Base-by-base conservation (phyloP, 2,113 vertebrate species). In the Panurus biarmicus region DNA sequence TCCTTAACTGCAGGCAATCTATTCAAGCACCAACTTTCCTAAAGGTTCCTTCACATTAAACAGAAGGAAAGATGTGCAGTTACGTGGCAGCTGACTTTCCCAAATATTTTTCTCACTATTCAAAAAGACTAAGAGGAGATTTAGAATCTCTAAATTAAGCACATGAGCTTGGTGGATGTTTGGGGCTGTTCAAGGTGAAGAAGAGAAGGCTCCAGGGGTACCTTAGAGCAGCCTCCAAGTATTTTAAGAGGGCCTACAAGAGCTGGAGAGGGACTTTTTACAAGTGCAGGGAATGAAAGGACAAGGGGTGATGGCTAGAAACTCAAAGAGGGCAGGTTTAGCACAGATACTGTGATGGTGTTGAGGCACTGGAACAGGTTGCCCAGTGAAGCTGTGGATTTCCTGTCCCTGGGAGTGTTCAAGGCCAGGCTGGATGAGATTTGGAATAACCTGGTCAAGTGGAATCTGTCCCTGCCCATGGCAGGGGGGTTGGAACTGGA, bases 171-270 rank as follows among this genome's bases (percentile, higher is more conserved):
- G 16, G 14, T 66, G 60, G 20, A 42, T 56, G 9, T 76, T 36
- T 70, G 64, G 6, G 18, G 18, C 38, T 35, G 17, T 40, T 75
- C 10, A 47, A 20, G 0, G 0, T 42, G 25, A 21, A 53, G n/a
- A 75, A 61, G 38, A 40, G 13, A 54, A 19, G 24, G n/a, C 24
- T 54, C 16, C 47, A 69, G 17, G 17, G 12, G 42, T 12, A 75
- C 14, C 25, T 15, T 25, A 54, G 14, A 53, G 11, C 11, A 61
- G 24, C 45, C 9, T 35, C 7, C 8, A 4, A 26, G 29, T 31
- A 35, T 8, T 14, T 75, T 19, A 47, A 35, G 29, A 6, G 6
- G 5, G 5, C 8, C 25, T 40, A 4, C 14, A 54, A 31, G 22
- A 22, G n/a, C 24, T 40, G 70, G 29, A 31, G 9, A 47, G 18